Conservation (phyloP, 1,140 invertebrate species). For the Drosophila novamexicana region DNA sequence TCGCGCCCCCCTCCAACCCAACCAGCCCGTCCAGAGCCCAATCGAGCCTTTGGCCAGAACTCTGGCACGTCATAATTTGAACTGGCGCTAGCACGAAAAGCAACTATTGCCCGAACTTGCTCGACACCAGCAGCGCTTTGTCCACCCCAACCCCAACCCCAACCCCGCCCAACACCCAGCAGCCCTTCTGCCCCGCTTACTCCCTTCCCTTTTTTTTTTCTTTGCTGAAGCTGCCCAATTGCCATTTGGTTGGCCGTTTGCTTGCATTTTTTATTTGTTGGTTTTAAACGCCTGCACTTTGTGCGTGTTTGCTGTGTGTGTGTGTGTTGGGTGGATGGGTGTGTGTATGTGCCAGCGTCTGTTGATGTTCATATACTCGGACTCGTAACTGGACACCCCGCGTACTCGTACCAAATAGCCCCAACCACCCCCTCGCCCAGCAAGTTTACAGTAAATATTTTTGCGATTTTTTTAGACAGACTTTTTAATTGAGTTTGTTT, state of each 20-base stretch:
- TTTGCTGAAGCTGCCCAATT: slow-evolving; percentile 72
- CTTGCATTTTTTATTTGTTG: slow-evolving; percentile 81
- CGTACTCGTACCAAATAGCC: neutral
- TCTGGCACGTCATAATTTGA: slow-evolving; percentile 78
- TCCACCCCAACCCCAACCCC: slow-evolving; percentile 1
- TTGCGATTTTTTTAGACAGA: slow-evolving; percentile 77
- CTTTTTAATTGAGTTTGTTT: slow-evolving; percentile 83
- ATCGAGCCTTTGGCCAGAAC: slow-evolving; percentile 43
- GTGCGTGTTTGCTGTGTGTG: slow-evolving; percentile 46
- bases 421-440: neutral
- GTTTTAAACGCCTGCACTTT: slow-evolving; percentile 77
- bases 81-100: slow-evolving; percentile 56
- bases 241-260: slow-evolving; percentile 80
- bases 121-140: slow-evolving; percentile 72
- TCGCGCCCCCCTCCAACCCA: slow-evolving; percentile 1
- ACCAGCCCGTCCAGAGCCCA: neutral
- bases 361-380: slow-evolving; percentile 71
- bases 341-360: slow-evolving; percentile 11
- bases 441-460: slow-evolving; percentile 82
- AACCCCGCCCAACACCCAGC: neutral
- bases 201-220: slow-evolving; percentile 5
- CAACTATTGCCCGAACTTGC: slow-evolving; percentile 67
- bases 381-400: slow-evolving; percentile 6
- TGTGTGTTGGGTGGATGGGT: slow-evolving; percentile 7
- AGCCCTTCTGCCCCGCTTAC: neutral